These are phyloP conservation scores for Naja naja DNA, from an alignment of 2,113 vertebrate species.

Conservation along the genomic window DNA sequence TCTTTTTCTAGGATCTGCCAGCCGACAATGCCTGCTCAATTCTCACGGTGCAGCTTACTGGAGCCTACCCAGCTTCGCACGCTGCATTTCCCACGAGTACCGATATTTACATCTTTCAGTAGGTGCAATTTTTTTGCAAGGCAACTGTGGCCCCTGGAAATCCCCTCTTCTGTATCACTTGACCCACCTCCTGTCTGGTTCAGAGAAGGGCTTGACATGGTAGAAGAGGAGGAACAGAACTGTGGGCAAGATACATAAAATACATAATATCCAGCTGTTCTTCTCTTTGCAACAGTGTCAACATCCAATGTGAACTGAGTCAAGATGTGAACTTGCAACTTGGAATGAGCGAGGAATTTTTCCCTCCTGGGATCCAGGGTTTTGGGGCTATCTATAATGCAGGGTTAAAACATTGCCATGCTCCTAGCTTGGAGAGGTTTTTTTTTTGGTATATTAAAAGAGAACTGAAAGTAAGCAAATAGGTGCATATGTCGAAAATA, in stretches of 20 bases:
- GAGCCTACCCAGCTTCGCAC: constrained; percentile 97
- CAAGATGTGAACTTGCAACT: not conserved
- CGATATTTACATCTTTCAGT: constrained; percentile 95
- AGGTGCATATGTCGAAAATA: not conserved
- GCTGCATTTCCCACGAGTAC: constrained; percentile 97
- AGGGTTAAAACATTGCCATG: not conserved
- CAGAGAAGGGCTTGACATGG: not conserved
- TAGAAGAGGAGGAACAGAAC: not conserved
- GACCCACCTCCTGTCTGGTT: too few relatives aligned
- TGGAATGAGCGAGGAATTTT: not conserved
- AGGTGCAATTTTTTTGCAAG: constrained; percentile 59
- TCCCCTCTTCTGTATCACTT: not conserved
- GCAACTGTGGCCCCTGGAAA: not conserved
- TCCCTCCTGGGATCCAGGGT: not conserved
- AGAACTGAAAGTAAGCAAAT: not conserved
- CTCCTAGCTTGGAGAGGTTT: not conserved
- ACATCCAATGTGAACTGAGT: not conserved
- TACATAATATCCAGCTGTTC: not conserved
- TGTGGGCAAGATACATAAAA: not conserved
- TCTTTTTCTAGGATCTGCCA: constrained; percentile 85
- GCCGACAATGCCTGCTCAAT: constrained; percentile 96
- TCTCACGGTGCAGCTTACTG: constrained; percentile 95
- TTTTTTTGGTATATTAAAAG: not conserved
- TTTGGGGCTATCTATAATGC: not conserved
- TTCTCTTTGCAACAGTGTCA: not conserved